Evolutionary conservation across 2,888 invertebrate genomes (phyloP), one percentile per base, ranked within the genome.

Genomic region (Hipparchia sbordonii): DNA sequence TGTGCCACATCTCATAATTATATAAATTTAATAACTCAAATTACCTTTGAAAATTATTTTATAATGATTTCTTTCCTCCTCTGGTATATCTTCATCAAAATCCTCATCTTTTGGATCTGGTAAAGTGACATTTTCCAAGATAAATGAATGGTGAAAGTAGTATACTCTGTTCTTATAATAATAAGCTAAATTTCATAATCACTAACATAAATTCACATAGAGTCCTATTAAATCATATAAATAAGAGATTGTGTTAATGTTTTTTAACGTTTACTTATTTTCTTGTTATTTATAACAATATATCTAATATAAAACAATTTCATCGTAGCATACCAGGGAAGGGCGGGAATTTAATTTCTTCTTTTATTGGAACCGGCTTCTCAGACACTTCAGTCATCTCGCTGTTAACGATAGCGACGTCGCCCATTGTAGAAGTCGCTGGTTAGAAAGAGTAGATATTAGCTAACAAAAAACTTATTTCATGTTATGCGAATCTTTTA

Each of bases 21-120:
- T 60, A 13, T 2, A 39, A 60, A 48, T 57, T 6, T 70, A 61
- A 45, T 54, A 12, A 13, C 48, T 48, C 39, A 39, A 4, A 1
- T 67, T 63, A 94, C 94, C 93, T 83, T 84, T 84, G 84, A 94
- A 95, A 78, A 92, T 92, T 77, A 85, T 87, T 76, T 89, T 85
- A 79, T 95, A 95, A 81, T 90, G 93, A 51, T 84, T 85, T 61
- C 90, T 91, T 80, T 95, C 95, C 74, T 94, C 94, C 76, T 94
- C 91, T 5, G 88, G 77, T 76, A 95, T 87, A 80, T 93, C 92
- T 13, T 94, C 92, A 76, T 95, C 95, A 79, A 95, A 95, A 79
- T 95, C 94, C 56, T 82, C 80, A 79, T 91, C 90, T 52, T 80
- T 85, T 57, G 93, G 91, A 67, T 89, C 94, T 93, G 86, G 74